phyloP scores from a whole-genome alignment of 1,140 invertebrate species.

The Hyposmocoma kahamanoa region DNA sequence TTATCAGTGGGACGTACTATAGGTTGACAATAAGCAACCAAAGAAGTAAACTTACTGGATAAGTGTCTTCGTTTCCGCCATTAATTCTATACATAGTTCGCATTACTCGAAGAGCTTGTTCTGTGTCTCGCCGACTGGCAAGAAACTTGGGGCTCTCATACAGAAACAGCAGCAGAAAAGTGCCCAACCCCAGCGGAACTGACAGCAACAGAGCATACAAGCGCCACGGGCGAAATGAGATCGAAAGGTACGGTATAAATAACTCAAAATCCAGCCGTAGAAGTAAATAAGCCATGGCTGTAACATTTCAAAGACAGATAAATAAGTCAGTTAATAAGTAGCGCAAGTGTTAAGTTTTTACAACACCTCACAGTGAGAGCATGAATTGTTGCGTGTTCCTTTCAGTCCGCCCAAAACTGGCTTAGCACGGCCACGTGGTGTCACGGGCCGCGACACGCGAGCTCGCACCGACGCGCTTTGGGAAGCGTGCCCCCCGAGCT shows the following conservation, averaged over 20 bases:
- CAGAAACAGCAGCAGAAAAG: slow-evolving; percentile 72
- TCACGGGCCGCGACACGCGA: too few species aligned
- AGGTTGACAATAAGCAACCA: too few species aligned
- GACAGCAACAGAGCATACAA: slow-evolving; percentile 76
- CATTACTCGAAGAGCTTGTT: slow-evolving; percentile 70
- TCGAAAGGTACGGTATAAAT: slow-evolving; percentile 29
- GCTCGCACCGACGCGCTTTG: too few species aligned
- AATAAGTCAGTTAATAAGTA: too few species aligned
- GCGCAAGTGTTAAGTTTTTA: too few species aligned
- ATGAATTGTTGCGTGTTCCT: too few species aligned
- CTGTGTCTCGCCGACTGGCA: slow-evolving; percentile 62
- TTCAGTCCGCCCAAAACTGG: too few species aligned
- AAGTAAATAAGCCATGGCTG: slow-evolving; percentile 29
- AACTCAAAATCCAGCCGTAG: slow-evolving; percentile 41
- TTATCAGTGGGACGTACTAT: too few species aligned
- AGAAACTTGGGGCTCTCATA: slow-evolving; percentile 81
- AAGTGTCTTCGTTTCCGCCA: slow-evolving; percentile 52
- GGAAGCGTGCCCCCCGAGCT: too few species aligned
- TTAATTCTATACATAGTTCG: slow-evolving; percentile 67
- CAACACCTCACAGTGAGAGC: too few species aligned
- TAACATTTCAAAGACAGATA: too few species aligned
- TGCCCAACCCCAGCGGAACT: slow-evolving; percentile 74
- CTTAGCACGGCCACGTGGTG: too few species aligned
- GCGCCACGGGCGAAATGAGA: slow-evolving; percentile 76
- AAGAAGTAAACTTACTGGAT: slow-evolving; percentile 32